Conservation (phyloP, 2,888 invertebrate genomes). For the Heteromyza rotundicornis region DNA sequence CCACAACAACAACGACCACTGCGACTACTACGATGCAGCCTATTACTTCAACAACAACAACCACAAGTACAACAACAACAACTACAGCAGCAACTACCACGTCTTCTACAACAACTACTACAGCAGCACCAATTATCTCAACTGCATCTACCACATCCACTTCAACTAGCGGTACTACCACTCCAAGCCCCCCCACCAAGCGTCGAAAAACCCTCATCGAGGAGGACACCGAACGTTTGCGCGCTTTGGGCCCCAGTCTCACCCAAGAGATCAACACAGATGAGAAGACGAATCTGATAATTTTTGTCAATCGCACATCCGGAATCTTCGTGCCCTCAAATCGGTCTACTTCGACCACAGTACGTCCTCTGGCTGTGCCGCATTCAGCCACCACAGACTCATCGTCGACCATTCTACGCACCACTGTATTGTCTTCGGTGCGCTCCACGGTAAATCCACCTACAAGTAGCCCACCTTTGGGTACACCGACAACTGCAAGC, state of each 20-base stretch:
- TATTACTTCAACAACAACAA: constrained; percentile 12
- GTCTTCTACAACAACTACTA: constrained; percentile 14
- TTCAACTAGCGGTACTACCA: constrained; percentile 2
- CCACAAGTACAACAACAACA: constrained; percentile 19
- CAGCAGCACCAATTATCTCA: constrained; percentile 16
- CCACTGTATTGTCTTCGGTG: constrained; percentile 64
- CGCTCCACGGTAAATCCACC: constrained; percentile 56
- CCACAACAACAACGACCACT: constrained; percentile 21
- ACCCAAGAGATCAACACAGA: constrained; percentile 52
- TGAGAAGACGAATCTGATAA: constrained; percentile 56
- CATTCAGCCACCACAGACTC: constrained; percentile 56
- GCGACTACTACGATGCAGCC: constrained; percentile 4
- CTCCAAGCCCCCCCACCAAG: constrained; percentile 13
- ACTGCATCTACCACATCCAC: constrained; percentile 11
- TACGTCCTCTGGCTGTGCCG: constrained; percentile 39
- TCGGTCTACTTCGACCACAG: constrained; percentile 38
- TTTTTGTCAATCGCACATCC: constrained; percentile 62
- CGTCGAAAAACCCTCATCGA: constrained; percentile 39
- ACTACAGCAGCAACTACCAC: constrained; percentile 24
- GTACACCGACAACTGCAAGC: too few relatives aligned
- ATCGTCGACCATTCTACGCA: constrained; percentile 64
- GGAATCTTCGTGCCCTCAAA: constrained; percentile 53
- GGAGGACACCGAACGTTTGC: constrained; percentile 47
- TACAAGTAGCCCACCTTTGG: constrained; percentile 26
- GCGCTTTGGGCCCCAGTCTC: constrained; percentile 48